Percentiles rank a stretch among this genome's conserved stretches.
phyloP scores from a whole-genome alignment of 2,888 invertebrate species.

The Acanthopleura granulata region DNA sequence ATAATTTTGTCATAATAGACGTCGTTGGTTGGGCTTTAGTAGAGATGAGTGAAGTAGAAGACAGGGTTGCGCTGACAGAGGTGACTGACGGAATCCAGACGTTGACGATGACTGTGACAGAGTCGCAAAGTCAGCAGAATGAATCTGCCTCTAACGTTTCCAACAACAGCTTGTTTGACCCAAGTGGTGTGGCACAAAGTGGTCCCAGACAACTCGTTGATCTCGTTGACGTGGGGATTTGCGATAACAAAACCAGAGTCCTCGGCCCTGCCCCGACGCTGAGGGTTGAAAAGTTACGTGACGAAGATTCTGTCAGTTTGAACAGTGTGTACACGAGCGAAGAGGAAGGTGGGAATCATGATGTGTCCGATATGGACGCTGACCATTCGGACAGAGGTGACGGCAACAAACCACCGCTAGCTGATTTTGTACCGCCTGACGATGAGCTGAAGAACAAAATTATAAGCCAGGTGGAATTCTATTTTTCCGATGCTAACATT shows the following conservation, averaged over 20 bases:
- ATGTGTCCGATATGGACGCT: constrained; percentile 9
- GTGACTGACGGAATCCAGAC: not conserved
- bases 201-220: not conserved
- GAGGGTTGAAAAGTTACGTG: constrained; percentile 9
- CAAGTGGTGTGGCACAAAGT: not conserved
- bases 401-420: not conserved
- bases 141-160: not conserved
- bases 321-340: constrained; percentile 11
- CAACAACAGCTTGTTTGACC: not conserved
- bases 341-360: constrained; percentile 3
- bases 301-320: not conserved
- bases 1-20: not conserved
- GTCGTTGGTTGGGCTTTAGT: constrained; percentile 4
- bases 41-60: constrained; percentile 9
- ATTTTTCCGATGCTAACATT: constrained; percentile 95
- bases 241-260: not conserved
- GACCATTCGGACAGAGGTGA: constrained; percentile 15
- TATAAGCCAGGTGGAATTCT: constrained; percentile 82
- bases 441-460: constrained; percentile 62
- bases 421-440: constrained; percentile 57
- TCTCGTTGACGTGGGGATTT: not conserved
- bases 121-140: not conserved
- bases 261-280: not conserved
- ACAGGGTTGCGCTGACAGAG: not conserved
- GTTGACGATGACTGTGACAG: not conserved